Conservation (phyloP, 2,113 vertebrate species). For the Engraulis encrasicolus region DNA sequence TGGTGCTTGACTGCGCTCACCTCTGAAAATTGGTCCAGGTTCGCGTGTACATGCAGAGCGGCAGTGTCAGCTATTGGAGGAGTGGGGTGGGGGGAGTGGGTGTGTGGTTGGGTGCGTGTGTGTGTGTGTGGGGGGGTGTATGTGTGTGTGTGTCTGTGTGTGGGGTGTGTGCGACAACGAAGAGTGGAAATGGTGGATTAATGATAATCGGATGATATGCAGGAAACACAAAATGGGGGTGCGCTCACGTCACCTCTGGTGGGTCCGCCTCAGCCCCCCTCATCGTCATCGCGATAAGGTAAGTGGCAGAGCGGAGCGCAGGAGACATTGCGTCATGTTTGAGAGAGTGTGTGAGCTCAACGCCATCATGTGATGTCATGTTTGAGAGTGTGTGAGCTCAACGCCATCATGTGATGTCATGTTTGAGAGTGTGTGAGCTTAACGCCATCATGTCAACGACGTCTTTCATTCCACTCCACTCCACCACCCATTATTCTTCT, state of each 20-base stretch:
- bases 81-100: background rate
- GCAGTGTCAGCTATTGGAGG: background rate
- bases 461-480: background rate
- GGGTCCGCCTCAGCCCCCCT: background rate
- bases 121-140: background rate
- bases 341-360: conserved; percentile 3
- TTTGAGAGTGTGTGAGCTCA: too few relatives aligned
- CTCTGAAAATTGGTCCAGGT: background rate
- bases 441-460: background rate
- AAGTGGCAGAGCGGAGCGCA: background rate
- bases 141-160: too few relatives aligned
- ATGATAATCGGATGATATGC: conserved; percentile 20
- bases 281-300: background rate
- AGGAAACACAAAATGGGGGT: background rate
- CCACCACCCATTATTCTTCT: background rate
- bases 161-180: too few relatives aligned
- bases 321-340: background rate
- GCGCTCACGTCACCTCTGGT: background rate
- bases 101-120: background rate
- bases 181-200: conserved; percentile 15
- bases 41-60: background rate
- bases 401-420: background rate
- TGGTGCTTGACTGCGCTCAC: background rate
- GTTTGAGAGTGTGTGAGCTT: background rate
- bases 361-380: too few relatives aligned